Base-by-base conservation (phyloP, 92 coral and sea anemone genomes). In the Chrysogorgia sp. region DNA sequence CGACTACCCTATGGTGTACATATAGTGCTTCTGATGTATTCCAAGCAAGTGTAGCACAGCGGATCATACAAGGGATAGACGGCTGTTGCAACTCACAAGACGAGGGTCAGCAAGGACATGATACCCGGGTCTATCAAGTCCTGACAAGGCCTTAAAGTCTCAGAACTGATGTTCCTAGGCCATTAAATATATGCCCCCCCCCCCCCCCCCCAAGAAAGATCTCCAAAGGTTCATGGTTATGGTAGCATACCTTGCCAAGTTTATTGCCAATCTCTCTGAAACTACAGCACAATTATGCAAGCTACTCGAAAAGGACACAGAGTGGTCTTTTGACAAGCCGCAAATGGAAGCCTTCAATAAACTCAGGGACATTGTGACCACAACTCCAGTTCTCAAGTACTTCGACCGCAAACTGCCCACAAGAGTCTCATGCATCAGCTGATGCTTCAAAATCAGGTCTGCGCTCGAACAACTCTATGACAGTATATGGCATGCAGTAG, bases 401-500 rank as follows among this genome's bases (percentile, higher is more conserved):
- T 65, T 63, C 45, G 71, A 63, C 26, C 71, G 24, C 41, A 24
- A 65, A 65, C 14, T 65, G 72, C 68, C 68, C 40, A 25, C 40
- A 62, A 62, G 40, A 25, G 24, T 62, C 1, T 25, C 40, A 25
- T 62, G n/a, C n/a, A n/a, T n/a, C n/a, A n/a, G n/a, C 40, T 9
- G 68, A 62, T 32, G 68, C 68, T 10, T 8, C 40, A 2, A 25
- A 62, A 31, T 9, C 40, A 1, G 68, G 68, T 62, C 20, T 62
- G 22, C 41, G 68, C 68, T 62, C 17, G 40, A 8, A 25, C 68
- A 62, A 25, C 20, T 49, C n/a, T 32, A 65, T 49, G 61, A 26
- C 14, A 58, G 63, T 58, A 60, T 17, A 9, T 61, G 82, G 82
- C 34, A 60, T 13, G 82, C 82, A 22, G 78, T 83, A 15, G 77